Base-by-base conservation (phyloP, 2,888 invertebrate genomes). In the Xylocampa areola region DNA sequence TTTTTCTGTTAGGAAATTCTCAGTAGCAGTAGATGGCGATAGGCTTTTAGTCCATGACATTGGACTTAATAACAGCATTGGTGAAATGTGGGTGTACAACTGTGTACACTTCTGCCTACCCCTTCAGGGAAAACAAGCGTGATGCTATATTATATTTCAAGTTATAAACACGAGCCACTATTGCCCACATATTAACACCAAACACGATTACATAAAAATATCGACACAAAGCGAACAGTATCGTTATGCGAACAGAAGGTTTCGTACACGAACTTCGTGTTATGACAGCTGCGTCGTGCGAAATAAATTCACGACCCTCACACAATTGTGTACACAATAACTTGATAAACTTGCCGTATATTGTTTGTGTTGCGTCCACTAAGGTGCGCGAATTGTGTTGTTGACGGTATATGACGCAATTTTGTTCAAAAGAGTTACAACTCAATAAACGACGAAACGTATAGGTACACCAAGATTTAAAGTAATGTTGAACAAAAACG, bases 171-270 rank as follows among this genome's bases (percentile, higher is more conserved):
- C 13, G 23, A 4, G 2, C 8, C 1, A 19, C 17, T 19, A 35
- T 17, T 4, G 14, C 10, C 6, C 13, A 14, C 16, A 17, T 29
- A 29, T 29, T n/a, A 40, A 17, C 40, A 33, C 33, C 23, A n/a
- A 16, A 37, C 16, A 52, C 23, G 51, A 52, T 44, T 52, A 52
- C 25, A 43, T 4, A 8, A 45, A 43, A 32, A 35, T 8, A 25
- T 7, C 36, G 29, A 7, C 17, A 49, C 44, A 37, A 44, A 52
- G 32, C 29, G 14, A 47, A 54, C 40, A 54, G 21, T 47, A 29
- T 48, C 41, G 30, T 47, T 41, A 40, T 23, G 17, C 23, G 21
- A 43, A 37, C 13, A 23, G 5, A 37, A 11, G 30, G 25, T 37
- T 36, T 30, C 43, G 32, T 39, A 33, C 7, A 45, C 16, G 10